Evolutionary conservation across 2,888 invertebrate genomes (phyloP).

Genomic region (Eupithecia subumbrata): DNA sequence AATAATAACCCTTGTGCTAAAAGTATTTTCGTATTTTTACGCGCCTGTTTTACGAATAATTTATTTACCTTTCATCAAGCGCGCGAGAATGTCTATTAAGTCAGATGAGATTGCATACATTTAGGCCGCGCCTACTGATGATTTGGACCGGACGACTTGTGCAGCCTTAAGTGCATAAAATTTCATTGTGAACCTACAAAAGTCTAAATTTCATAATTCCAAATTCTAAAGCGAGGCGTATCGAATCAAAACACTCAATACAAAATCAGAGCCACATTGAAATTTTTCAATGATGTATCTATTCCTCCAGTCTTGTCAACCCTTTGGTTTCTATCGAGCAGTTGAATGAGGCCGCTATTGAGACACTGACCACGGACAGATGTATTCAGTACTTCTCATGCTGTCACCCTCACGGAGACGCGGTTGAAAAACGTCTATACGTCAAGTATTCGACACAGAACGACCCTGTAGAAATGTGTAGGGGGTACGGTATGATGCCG

Average conservation of each 20-base stretch:
- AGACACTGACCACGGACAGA: constrained; percentile 61
- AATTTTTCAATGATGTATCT: constrained; percentile 41
- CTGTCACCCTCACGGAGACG: constrained; percentile 42
- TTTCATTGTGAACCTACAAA: neutral
- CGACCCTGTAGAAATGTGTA: constrained; percentile 13
- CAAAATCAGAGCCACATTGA: constrained; percentile 35
- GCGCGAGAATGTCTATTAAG: too few relatives aligned
- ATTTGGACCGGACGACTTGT: too few relatives aligned
- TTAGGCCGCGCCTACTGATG: too few relatives aligned
- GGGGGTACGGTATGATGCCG: neutral
- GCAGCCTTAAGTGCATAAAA: neutral
- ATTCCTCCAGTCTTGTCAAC: constrained; percentile 35
- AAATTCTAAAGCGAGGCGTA: neutral
- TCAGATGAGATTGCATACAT: too few relatives aligned
- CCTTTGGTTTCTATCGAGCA: constrained; percentile 40
- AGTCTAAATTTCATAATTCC: neutral
- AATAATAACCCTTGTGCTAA: too few relatives aligned
- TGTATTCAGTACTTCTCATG: constrained; percentile 67
- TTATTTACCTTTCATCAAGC: too few relatives aligned
- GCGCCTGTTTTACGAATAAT: too few relatives aligned
- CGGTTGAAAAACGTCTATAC: constrained; percentile 43
- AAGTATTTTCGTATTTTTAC: too few relatives aligned
- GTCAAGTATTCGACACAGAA: constrained; percentile 38
- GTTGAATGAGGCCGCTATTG: constrained; percentile 59
- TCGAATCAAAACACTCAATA: constrained; percentile 8